Conservation (phyloP, 2,888 invertebrate genomes). For the Caradrina kadenii region DNA sequence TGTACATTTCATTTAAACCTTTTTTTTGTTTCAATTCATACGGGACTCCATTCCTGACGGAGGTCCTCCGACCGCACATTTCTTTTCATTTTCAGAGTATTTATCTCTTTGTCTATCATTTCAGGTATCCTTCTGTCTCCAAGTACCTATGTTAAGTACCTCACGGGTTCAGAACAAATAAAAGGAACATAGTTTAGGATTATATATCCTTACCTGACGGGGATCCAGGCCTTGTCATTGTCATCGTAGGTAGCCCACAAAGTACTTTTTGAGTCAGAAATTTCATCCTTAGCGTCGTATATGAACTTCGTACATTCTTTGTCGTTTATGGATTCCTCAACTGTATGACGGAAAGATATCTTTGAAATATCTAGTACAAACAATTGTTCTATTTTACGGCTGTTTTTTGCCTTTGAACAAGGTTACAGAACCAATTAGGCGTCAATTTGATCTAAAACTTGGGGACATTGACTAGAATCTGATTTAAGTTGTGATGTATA, state of each 20-base stretch:
- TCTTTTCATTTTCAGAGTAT: neutral
- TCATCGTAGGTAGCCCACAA: constrained; percentile 75
- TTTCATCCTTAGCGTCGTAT: constrained; percentile 18
- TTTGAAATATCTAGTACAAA: constrained; percentile 22
- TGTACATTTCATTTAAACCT: too few relatives aligned
- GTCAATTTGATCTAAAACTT: neutral
- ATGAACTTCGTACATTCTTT: constrained; percentile 70
- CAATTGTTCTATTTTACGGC: neutral
- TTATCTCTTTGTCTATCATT: neutral
- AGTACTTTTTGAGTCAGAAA: constrained; percentile 49
- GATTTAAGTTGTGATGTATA: too few relatives aligned
- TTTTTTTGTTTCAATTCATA: too few relatives aligned
- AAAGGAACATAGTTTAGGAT: neutral
- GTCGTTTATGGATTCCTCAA: constrained; percentile 68
- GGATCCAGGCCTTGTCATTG: constrained; percentile 67
- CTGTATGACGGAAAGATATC: constrained; percentile 62
- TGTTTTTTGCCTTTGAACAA: too few relatives aligned
- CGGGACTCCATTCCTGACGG: too few relatives aligned
- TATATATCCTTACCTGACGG: constrained; percentile 72
- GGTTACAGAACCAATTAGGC: neutral
- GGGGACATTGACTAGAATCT: neutral
- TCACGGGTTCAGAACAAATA: neutral
- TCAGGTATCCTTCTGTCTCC: neutral
- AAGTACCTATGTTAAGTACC: neutral
- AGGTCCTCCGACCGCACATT: too few relatives aligned